Percentiles rank a stretch among this genome's conserved stretches.
Conservation (phyloP, 2,113 vertebrate genomes). For the Mionectes macconnelli region DNA sequence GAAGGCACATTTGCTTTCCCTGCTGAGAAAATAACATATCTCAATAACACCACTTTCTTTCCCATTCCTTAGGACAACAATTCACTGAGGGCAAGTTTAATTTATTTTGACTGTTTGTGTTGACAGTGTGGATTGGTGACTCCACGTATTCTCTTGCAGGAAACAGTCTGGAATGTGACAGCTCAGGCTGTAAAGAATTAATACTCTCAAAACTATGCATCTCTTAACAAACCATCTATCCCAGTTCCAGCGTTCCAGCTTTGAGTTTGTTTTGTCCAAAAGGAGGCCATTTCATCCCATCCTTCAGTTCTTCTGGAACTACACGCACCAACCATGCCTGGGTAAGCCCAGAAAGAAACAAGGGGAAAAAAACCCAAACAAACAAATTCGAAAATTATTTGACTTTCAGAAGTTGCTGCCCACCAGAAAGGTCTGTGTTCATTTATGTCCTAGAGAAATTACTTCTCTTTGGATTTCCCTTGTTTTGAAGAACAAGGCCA, state of each 20-base stretch:
- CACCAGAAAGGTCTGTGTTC: neutral
- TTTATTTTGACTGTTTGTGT: slow-evolving; percentile 42
- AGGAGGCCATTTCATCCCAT: slow-evolving; percentile 35
- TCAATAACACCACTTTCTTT: neutral
- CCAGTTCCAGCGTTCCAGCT: slow-evolving; percentile 16
- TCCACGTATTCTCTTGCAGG: neutral
- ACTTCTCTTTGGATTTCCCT: neutral
- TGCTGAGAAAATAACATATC: slow-evolving; percentile 19
- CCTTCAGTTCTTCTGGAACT: slow-evolving; percentile 38
- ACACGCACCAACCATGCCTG: neutral
- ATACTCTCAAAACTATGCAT: neutral
- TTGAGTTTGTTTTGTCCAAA: slow-evolving; percentile 27
- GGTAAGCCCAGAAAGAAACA: slow-evolving; percentile 17
- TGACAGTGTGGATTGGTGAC: slow-evolving; percentile 17
- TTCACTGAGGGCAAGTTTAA: neutral
- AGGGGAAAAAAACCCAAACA: neutral
- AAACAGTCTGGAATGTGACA: neutral
- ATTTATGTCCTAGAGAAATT: neutral
- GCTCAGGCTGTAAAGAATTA: neutral
- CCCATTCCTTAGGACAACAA: neutral
- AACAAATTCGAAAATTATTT: neutral
- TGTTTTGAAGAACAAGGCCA: neutral
- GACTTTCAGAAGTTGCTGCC: neutral
- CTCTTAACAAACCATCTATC: neutral
- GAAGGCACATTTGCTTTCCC: slow-evolving; percentile 31